These are phyloP conservation scores for Apis florea DNA, from an alignment of 1,140 invertebrate species.

Conservation along the genomic window DNA sequence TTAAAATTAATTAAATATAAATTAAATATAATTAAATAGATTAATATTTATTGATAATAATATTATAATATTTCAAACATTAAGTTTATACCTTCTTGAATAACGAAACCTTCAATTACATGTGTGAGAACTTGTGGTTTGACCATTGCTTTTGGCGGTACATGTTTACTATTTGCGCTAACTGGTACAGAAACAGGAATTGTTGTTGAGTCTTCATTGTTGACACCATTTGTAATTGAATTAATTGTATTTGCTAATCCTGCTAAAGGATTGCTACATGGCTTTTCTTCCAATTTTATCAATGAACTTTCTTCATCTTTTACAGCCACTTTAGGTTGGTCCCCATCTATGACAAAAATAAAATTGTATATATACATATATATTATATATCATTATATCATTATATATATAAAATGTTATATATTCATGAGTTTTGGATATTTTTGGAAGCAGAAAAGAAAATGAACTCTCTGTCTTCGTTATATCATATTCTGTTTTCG, in stretches of 20 bases:
- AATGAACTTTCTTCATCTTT: conserved; percentile 63
- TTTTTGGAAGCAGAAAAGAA: too few relatives aligned
- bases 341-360: conserved; percentile 51
- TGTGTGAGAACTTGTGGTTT: conserved; percentile 98
- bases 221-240: conserved; percentile 76
- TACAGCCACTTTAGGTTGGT: conserved; percentile 59
- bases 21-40: background rate
- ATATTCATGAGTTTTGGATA: too few relatives aligned
- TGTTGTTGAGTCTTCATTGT: conserved; percentile 63
- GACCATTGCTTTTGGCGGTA: conserved; percentile 94
- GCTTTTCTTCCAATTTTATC: conserved; percentile 72
- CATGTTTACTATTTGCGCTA: conserved; percentile 82
- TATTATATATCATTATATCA: too few relatives aligned
- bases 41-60: background rate
- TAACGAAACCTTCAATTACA: conserved; percentile 98
- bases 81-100: conserved; percentile 88
- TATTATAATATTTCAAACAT: background rate
- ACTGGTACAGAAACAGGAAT: conserved; percentile 64
- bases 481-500: too few relatives aligned
- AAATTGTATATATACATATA: too few relatives aligned
- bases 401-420: too few relatives aligned
- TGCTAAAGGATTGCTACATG: conserved; percentile 73
- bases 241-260: conserved; percentile 77
- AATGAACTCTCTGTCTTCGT: too few relatives aligned
- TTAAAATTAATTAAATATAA: conserved; percentile 19